Evolutionary conservation across 2,113 vertebrate genomes (phyloP).

Genomic region (Aldabrachelys gigantea): DNA sequence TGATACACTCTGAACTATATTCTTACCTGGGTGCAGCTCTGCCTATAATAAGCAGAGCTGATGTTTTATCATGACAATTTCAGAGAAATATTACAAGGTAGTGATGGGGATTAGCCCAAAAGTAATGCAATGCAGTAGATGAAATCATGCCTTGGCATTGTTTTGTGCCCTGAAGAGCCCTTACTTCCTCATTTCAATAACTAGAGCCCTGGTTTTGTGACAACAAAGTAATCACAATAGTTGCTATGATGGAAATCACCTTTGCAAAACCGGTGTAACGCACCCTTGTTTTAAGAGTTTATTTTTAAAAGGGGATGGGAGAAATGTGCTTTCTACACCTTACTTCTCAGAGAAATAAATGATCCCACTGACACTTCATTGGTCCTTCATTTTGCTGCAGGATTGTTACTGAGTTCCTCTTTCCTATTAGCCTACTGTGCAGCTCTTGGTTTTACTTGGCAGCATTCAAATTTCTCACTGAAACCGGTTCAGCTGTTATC

Average conservation of each 20-base stretch:
- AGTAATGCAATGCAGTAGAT: constrained; percentile 53
- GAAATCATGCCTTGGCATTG: constrained; percentile 27
- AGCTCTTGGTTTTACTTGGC: background rate
- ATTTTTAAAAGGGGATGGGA: background rate
- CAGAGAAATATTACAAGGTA: background rate
- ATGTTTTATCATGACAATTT: background rate
- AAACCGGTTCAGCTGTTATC: background rate
- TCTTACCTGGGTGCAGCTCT: background rate
- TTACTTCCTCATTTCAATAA: background rate
- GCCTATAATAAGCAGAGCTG: background rate
- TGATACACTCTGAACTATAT: background rate
- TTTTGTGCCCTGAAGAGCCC: constrained; percentile 30
- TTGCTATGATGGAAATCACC: background rate
- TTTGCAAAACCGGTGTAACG: background rate
- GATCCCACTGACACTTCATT: background rate
- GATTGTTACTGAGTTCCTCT: background rate
- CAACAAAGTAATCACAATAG: background rate
- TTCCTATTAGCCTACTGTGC: background rate
- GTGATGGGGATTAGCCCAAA: constrained; percentile 30
- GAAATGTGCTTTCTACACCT: background rate
- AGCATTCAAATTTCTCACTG: background rate
- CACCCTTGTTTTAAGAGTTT: background rate
- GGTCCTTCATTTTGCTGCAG: background rate
- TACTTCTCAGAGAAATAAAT: background rate
- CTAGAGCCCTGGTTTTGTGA: constrained; percentile 33